Evolutionary conservation across 2,888 invertebrate genomes (phyloP).

Genomic region (Acleris literana): DNA sequence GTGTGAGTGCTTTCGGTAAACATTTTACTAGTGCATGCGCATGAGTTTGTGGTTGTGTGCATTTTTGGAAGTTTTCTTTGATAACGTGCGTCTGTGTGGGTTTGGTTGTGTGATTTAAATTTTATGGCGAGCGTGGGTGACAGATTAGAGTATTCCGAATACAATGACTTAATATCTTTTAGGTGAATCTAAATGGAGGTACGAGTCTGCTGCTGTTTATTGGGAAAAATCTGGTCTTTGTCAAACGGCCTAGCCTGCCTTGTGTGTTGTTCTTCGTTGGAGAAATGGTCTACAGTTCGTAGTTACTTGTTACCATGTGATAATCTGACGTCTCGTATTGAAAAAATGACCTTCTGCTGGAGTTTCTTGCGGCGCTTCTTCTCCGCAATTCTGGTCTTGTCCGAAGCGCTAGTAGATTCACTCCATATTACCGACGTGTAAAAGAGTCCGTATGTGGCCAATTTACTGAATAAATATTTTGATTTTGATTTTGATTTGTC

Average conservation of each 20-base stretch:
- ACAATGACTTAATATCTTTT: constrained; percentile 32
- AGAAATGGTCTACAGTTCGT: no score
- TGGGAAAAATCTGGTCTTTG: no score
- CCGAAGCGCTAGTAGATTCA: no score
- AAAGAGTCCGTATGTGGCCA: no score
- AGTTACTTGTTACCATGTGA: no score
- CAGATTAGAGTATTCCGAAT: constrained; percentile 35
- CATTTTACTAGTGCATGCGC: constrained; percentile 48
- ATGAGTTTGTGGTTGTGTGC: constrained; percentile 43
- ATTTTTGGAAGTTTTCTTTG: constrained; percentile 49
- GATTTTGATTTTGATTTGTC: no score
- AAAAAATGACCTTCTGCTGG: no score
- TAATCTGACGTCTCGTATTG: no score
- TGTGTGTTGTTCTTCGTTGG: background rate
- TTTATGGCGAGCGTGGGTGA: constrained; percentile 37
- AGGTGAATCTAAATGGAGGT: constrained; percentile 13
- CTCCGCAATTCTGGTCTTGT: no score
- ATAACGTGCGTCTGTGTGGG: constrained; percentile 39
- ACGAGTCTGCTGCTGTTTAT: background rate
- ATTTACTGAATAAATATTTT: no score
- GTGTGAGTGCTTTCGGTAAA: constrained; percentile 59
- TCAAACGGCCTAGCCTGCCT: background rate
- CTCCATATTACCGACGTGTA: no score
- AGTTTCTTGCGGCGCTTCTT: no score
- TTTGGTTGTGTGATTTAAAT: constrained; percentile 29